Evolutionary conservation across 2,797 vertebrate genomes (phyloP).

Genomic region (Eulemur rubriventer): DNA sequence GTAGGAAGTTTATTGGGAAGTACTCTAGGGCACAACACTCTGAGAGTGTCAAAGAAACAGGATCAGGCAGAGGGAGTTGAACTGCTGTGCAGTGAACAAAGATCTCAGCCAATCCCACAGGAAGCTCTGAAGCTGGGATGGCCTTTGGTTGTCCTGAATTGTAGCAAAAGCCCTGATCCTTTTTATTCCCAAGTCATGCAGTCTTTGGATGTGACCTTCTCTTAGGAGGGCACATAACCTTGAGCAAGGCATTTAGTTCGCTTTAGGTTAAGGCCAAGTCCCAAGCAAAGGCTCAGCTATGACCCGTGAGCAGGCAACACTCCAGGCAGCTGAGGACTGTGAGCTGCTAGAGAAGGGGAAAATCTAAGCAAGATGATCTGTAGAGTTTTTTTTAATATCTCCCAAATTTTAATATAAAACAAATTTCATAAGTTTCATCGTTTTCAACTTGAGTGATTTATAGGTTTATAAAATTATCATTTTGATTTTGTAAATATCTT

Average conservation of each 20-base stretch:
- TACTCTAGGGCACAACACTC: background rate
- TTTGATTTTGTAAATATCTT: background rate
- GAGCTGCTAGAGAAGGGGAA: background rate
- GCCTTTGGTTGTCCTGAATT: background rate
- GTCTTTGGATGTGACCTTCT: background rate
- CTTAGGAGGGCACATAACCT: background rate
- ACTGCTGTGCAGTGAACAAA: background rate
- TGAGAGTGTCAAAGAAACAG: background rate
- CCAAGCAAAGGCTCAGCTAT: background rate
- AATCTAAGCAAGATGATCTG: background rate
- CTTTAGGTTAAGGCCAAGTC: background rate
- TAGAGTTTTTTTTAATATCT: background rate
- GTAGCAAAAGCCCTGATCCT: background rate
- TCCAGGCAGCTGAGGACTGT: background rate
- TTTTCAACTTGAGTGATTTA: background rate
- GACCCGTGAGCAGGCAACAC: background rate
- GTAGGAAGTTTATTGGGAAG: background rate
- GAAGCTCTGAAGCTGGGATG: background rate
- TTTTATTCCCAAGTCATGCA: background rate
- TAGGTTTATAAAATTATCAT: background rate
- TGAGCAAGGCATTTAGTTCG: background rate
- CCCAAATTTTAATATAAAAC: background rate
- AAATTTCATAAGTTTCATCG: background rate
- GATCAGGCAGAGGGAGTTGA: background rate
- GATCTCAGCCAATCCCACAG: background rate